These are phyloP conservation scores for Charanyca ferruginea DNA, from an alignment of 2,888 invertebrate genomes.

Conservation along the genomic window DNA sequence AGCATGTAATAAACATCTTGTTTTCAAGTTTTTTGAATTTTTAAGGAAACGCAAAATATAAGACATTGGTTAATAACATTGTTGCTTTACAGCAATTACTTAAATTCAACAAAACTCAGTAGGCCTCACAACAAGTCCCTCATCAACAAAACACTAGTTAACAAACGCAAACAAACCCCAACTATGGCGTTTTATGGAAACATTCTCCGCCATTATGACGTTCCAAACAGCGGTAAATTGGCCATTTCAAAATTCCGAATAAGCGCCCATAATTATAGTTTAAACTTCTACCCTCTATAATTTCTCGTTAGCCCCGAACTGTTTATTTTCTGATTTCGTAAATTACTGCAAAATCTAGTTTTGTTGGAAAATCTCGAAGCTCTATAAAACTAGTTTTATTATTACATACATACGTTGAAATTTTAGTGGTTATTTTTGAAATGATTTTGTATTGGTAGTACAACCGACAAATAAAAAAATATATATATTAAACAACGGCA, in stretches of 20 bases:
- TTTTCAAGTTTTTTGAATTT: too few relatives aligned
- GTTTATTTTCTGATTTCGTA: conserved; percentile 55
- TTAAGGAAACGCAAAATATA: not conserved
- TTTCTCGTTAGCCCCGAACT: conserved; percentile 63
- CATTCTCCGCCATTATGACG: conserved; percentile 72
- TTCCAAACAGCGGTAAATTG: conserved; percentile 69
- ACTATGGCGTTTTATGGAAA: conserved; percentile 64
- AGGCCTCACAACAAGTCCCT: conserved; percentile 25
- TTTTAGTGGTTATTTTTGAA: too few relatives aligned
- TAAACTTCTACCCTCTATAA: conserved; percentile 68
- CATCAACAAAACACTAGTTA: conserved; percentile 42
- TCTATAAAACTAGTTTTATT: not conserved
- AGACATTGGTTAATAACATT: not conserved
- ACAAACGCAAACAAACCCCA: conserved; percentile 62
- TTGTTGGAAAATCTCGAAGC: not conserved
- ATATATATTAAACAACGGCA: too few relatives aligned
- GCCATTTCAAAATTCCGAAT: conserved; percentile 70
- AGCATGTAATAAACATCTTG: too few relatives aligned
- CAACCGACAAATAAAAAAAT: too few relatives aligned
- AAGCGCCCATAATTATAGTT: conserved; percentile 73
- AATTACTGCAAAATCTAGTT: conserved; percentile 37
- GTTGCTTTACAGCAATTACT: conserved; percentile 22
- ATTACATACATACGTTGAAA: too few relatives aligned
- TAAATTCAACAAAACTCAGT: conserved; percentile 18
- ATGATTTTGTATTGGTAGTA: too few relatives aligned